These are phyloP conservation scores for Drosophila anomalata DNA, from an alignment of 2,888 invertebrate species.

Conservation along the genomic window DNA sequence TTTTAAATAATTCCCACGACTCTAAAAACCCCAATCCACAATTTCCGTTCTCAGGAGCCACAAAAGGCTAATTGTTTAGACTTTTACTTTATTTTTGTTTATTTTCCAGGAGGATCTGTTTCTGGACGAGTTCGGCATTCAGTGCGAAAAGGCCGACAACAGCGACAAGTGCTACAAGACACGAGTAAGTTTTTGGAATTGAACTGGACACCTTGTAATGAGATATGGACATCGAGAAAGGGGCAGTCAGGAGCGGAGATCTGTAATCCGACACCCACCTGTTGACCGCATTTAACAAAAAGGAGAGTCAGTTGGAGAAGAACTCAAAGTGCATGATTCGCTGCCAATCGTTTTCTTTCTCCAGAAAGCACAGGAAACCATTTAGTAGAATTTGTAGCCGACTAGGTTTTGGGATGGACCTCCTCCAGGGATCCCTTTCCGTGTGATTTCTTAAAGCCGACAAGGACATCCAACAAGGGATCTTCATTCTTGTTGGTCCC, in stretches of 20 bases:
- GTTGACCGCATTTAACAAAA: constrained; percentile 13
- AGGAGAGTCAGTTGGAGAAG: constrained; percentile 39
- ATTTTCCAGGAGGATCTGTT: constrained; percentile 75
- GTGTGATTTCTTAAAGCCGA: too few relatives aligned
- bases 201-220: constrained; percentile 18
- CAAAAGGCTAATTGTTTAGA: constrained; percentile 15
- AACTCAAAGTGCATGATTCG: constrained; percentile 57
- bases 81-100: constrained; percentile 9
- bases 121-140: constrained; percentile 78
- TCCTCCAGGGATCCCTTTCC: neutral
- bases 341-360: constrained; percentile 52
- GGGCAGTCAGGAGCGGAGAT: neutral
- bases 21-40: constrained; percentile 1
- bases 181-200: constrained; percentile 51
- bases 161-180: constrained; percentile 75
- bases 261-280: constrained; percentile 54
- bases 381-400: constrained; percentile 41
- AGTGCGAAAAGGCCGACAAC: constrained; percentile 69
- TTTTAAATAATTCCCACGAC: constrained; percentile 7
- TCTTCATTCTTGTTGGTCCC: neutral
- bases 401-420: neutral
- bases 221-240: neutral
- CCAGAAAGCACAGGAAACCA: constrained; percentile 50
- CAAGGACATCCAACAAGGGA: neutral
- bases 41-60: constrained; percentile 54